Evolutionary conservation across 1,140 invertebrate genomes (phyloP).

Genomic region (Drosophila pectinifera): DNA sequence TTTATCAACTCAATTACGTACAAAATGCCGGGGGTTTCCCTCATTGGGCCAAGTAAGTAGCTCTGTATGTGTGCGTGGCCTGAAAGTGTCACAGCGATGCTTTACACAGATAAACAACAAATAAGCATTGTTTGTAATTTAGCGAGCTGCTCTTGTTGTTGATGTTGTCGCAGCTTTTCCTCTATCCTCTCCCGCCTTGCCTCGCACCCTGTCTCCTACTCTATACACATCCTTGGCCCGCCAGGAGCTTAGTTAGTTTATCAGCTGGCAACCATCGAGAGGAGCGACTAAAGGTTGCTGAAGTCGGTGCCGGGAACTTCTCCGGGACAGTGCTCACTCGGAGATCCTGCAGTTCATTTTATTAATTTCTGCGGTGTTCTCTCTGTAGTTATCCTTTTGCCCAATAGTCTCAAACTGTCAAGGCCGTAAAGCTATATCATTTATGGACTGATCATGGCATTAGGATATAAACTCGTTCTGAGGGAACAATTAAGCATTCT

Average conservation of each 20-base stretch:
- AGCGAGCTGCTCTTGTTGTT: conserved; percentile 56
- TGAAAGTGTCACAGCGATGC: conserved; percentile 60
- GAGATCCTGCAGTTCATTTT: background rate
- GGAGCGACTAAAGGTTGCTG: conserved; percentile 43
- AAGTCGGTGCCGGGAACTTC: conserved; percentile 38
- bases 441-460: no score
- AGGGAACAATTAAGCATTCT: no score
- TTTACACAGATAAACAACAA: conserved; percentile 80
- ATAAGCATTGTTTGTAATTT: conserved; percentile 83
- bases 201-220: background rate
- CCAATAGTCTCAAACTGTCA: no score
- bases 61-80: conserved; percentile 11
- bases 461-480: no score
- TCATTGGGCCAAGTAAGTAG: conserved; percentile 11
- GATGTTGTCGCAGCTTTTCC: conserved; percentile 24
- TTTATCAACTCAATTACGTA: conserved; percentile 80
- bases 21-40: conserved; percentile 14
- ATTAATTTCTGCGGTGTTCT: background rate
- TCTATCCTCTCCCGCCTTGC: conserved; percentile 21
- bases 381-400: no score
- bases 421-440: no score
- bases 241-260: conserved; percentile 44
- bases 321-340: conserved; percentile 16
- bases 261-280: conserved; percentile 63
- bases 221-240: conserved; percentile 10